Percentiles rank a stretch among this genome's conserved stretches.
phyloP scores from a whole-genome alignment of 2,888 invertebrate genomes.

The Hoplodrina ambigua region DNA sequence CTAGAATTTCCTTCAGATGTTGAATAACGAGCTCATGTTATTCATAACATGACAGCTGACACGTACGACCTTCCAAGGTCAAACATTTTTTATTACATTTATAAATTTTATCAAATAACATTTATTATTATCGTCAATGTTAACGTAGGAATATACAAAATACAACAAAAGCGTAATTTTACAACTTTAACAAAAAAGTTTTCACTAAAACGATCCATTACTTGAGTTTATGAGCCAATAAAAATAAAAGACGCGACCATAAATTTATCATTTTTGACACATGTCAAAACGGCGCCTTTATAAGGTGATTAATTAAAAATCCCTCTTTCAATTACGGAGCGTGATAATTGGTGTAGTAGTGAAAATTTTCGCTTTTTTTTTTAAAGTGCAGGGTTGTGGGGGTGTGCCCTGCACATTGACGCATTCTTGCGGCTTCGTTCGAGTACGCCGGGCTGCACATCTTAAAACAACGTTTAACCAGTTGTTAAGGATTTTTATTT shows the following conservation, averaged over 20 bases:
- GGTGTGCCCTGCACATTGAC: constrained; percentile 80
- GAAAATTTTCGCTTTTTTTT: constrained; percentile 65
- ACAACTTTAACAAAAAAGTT: constrained; percentile 22
- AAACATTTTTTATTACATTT: not conserved
- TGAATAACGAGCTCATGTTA: not conserved
- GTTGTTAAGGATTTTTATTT: not conserved
- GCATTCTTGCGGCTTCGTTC: constrained; percentile 87
- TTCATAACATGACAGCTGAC: constrained; percentile 6
- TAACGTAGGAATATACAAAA: constrained; percentile 1
- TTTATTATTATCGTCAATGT: not conserved
- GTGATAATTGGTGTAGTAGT: constrained; percentile 56
- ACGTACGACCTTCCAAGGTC: not conserved
- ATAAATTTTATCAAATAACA: not conserved
- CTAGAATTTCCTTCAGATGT: too few species aligned
- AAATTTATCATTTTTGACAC: constrained; percentile 57
- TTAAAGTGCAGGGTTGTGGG: constrained; percentile 63
- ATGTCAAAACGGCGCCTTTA: constrained; percentile 54
- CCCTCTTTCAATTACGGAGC: constrained; percentile 56
- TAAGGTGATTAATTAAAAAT: constrained; percentile 58
- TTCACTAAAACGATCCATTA: constrained; percentile 40
- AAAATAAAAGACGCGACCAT: constrained; percentile 26
- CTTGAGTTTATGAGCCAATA: constrained; percentile 21
- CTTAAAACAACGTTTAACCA: constrained; percentile 36
- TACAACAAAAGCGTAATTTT: constrained; percentile 13
- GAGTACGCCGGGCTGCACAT: constrained; percentile 69